Evolutionary conservation across 2,888 invertebrate species (phyloP).

Genomic region (Colletes collaris): DNA sequence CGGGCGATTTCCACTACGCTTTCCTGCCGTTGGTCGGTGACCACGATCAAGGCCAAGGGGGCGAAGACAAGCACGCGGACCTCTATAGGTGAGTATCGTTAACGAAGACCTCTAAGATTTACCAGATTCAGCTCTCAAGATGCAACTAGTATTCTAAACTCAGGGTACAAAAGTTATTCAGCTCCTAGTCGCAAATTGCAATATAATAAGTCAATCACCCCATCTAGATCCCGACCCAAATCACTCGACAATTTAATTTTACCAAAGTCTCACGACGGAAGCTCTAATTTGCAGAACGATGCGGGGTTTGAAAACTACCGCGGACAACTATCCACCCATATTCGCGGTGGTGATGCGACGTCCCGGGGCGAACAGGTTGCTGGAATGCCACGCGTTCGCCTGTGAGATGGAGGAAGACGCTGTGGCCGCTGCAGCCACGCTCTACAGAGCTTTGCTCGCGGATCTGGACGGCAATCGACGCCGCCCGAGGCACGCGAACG

Average conservation of each 20-base stretch:
- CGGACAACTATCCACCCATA: constrained; percentile 90
- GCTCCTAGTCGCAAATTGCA: no score
- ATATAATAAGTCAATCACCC: no score
- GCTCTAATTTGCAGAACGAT: constrained; percentile 76
- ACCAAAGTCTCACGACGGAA: neutral
- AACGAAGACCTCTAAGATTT: constrained; percentile 11
- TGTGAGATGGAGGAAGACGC: constrained; percentile 96
- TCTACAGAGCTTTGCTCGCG: constrained; percentile 94
- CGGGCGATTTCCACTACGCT: constrained; percentile 86
- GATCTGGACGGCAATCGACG: constrained; percentile 83
- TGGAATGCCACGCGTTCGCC: constrained; percentile 96
- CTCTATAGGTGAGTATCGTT: constrained; percentile 77
- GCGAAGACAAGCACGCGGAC: constrained; percentile 85
- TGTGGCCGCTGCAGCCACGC: constrained; percentile 94
- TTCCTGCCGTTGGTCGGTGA: constrained; percentile 89
- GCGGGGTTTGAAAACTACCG: constrained; percentile 76
- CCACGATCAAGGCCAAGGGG: constrained; percentile 81
- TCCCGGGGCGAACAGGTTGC: constrained; percentile 89
- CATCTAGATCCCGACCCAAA: no score
- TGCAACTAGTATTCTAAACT: no score
- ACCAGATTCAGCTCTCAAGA: no score
- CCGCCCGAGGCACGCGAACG: constrained; percentile 88
- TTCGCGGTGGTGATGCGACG: constrained; percentile 96
- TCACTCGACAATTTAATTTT: neutral
- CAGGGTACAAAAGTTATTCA: no score